Evolutionary conservation across 1,140 invertebrate genomes (phyloP).

Genomic region (Teleogryllus occipitalis): DNA sequence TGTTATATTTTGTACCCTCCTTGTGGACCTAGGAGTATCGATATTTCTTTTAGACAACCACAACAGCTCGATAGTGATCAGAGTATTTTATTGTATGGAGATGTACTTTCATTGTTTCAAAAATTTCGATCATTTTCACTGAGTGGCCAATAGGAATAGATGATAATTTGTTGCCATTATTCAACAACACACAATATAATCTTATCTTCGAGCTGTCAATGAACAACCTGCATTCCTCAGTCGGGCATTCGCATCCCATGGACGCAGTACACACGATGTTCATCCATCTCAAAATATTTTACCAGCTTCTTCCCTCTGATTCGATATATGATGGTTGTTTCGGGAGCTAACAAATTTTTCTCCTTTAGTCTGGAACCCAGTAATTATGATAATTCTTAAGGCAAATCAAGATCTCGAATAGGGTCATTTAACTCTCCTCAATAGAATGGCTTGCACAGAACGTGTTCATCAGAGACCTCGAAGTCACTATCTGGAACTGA

Average conservation of each 20-base stretch:
- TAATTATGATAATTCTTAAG: conserved; percentile 23
- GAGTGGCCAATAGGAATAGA: conserved; percentile 31
- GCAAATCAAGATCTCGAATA: conserved; percentile 13
- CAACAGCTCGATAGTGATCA: conserved; percentile 31
- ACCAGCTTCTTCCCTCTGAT: conserved; percentile 17
- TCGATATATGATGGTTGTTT: conserved; percentile 24
- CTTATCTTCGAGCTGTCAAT: conserved; percentile 34
- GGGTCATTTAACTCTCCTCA: background rate
- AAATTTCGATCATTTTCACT: conserved; percentile 33
- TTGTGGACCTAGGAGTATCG: conserved; percentile 20
- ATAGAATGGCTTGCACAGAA: background rate
- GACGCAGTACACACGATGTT: background rate
- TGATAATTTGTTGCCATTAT: conserved; percentile 32
- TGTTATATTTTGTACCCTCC: background rate
- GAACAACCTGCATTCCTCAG: conserved; percentile 20
- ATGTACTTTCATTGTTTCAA: conserved; percentile 28
- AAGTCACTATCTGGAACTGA: background rate
- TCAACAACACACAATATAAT: too few species aligned
- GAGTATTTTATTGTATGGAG: conserved; percentile 31
- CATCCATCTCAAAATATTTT: background rate
- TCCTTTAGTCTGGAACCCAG: conserved; percentile 21
- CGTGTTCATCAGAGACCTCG: background rate
- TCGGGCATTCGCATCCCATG: background rate
- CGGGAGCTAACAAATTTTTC: conserved; percentile 16
- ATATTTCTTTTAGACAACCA: conserved; percentile 28